Evolutionary conservation across 2,888 invertebrate genomes (phyloP).

Genomic region (Andricus curvator): DNA sequence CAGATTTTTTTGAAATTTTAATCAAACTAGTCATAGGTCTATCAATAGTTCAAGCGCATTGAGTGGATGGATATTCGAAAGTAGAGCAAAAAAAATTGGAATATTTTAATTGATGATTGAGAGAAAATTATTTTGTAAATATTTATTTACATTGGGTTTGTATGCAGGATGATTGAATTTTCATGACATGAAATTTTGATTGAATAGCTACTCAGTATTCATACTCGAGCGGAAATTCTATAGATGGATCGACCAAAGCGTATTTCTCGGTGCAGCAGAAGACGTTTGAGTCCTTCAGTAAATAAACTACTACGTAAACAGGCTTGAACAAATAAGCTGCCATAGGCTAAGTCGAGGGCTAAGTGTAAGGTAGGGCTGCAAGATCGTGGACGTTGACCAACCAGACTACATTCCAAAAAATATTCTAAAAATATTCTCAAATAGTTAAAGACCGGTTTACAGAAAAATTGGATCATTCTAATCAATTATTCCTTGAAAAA

Average conservation of each 20-base stretch:
- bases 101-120: not conserved
- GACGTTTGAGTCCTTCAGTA: constrained; percentile 24
- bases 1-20: too few relatives aligned
- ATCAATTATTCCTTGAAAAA: not conserved
- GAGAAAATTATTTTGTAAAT: not conserved
- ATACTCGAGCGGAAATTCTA: constrained; percentile 2
- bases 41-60: too few relatives aligned
- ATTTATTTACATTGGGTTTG: not conserved
- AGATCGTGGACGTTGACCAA: constrained; percentile 2
- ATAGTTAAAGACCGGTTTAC: not conserved
- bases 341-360: constrained; percentile 5
- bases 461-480: not conserved
- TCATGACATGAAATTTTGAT: constrained; percentile 4
- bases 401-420: constrained; percentile 30
- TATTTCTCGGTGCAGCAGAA: constrained; percentile 27
- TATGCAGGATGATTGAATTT: not conserved
- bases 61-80: not conserved
- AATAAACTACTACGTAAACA: constrained; percentile 40
- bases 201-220: constrained; percentile 4
- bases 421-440: not conserved
- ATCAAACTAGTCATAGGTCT: too few relatives aligned
- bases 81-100: not conserved
- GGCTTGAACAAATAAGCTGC: constrained; percentile 37
- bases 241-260: constrained; percentile 6
- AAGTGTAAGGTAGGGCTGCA: constrained; percentile 8